Evolutionary conservation across 2,797 vertebrate species (phyloP), one percentile per base, ranked within the genome.

Genomic region (Silurus lanzhouensis): DNA sequence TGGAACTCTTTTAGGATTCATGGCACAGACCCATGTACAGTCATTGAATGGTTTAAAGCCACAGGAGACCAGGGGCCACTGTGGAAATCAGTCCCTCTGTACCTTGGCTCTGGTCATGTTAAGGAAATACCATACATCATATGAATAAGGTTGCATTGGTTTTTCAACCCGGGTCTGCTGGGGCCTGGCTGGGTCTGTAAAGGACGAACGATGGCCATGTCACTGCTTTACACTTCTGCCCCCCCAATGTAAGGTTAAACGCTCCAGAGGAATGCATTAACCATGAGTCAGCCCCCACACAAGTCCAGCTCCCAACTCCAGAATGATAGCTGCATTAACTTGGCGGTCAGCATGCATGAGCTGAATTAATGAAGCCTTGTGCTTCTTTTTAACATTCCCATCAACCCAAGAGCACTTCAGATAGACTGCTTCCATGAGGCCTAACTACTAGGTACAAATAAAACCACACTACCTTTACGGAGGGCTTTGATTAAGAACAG

Each of bases 241-340:
- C 89, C 86, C 89, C 86, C 75, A 89, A 93, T 91, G 91, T 93
- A 91, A 93, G 93, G 93, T 94, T 94, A 95, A 94, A 93, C 87
- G 91, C 92, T 90, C 91, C 91, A 90, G 89, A 82, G 86, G 91
- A 89, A 94, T 95, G 93, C 92, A 95, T 95, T 94, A 95, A 94
- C 93, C 93, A 95, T 95, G 94, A 95, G 92, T 89, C 91, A 88
- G 92, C 89, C 79, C 38, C 91, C 90, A 91, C 92, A 89, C 84
- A 89, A 90, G 92, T 91, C 92, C 87, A 61, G 90, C 88, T 67
- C 87, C 90, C 90, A 90, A 91, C 94, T 94, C 92, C 91, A 91
- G 91, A 93, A 93, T 92, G 93, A 93, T 92, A 93, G 91, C 92
- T 89, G 94, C 93, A 93, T 94, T 94, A 94, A 93, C 91, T 91